phyloP scores from a whole-genome alignment of 2,888 invertebrate species.

The Steromphala cineraria region DNA sequence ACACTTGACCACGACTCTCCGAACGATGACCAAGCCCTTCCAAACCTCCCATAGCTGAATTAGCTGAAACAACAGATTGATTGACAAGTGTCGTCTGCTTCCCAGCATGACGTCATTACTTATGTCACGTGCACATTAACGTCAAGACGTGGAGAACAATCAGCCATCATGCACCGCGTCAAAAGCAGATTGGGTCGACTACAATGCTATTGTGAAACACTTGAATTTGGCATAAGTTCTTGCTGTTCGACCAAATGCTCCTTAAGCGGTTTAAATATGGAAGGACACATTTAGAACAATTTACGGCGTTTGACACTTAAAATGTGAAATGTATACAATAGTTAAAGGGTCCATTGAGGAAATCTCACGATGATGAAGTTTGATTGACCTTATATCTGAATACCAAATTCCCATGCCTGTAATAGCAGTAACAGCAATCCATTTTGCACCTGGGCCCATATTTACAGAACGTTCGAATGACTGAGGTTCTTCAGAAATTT shows the following conservation, averaged over 20 bases:
- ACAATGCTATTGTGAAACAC: neutral
- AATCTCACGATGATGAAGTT: too few species aligned
- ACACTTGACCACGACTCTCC: neutral
- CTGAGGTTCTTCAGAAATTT: neutral
- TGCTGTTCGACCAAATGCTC: neutral
- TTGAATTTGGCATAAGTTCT: neutral
- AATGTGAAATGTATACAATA: too few species aligned
- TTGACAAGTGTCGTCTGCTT: neutral
- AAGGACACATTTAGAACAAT: too few species aligned
- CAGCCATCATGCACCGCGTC: neutral
- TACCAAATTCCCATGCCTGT: too few species aligned
- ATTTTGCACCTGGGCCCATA: too few species aligned
- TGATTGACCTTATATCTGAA: too few species aligned
- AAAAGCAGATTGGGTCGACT: neutral
- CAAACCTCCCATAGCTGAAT: neutral
- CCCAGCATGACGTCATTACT: conserved; percentile 12
- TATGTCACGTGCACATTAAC: conserved; percentile 16
- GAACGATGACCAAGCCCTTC: neutral
- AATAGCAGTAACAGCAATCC: too few species aligned
- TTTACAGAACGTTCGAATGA: neutral
- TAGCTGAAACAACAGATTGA: conserved; percentile 6
- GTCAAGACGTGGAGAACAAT: neutral
- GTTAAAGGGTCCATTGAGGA: too few species aligned
- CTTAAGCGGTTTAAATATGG: neutral
- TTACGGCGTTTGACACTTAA: neutral